A percentile compares a stretch with the other conserved stretches of the same genome.
Conservation (phyloP, 1,140 invertebrate species). For the Melitaea cinxia region DNA sequence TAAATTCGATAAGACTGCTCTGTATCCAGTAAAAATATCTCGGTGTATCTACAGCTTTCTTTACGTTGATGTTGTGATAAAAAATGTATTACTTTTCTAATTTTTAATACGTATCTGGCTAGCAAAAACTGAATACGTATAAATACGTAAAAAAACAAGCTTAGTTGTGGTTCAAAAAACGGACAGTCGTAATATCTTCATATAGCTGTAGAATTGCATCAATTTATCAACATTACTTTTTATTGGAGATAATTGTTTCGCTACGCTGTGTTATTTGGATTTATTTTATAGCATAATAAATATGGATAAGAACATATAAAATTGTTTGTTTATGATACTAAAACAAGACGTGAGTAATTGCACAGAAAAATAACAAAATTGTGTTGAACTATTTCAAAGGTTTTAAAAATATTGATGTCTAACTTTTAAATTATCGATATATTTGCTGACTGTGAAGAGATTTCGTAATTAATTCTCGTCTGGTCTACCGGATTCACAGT, state of each 20-base stretch:
- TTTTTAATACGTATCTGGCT: background rate
- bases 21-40: conserved; percentile 65
- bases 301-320: too few species aligned
- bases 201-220: conserved; percentile 30
- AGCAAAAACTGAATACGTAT: background rate
- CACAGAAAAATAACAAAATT: background rate
- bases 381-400: too few species aligned
- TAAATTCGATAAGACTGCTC: conserved; percentile 62
- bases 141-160: conserved; percentile 3
- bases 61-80: conserved; percentile 37
- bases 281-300: conserved; percentile 25
- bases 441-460: background rate
- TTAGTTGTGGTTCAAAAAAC: conserved; percentile 13
- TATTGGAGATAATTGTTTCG: conserved; percentile 36
- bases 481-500: background rate
- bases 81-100: background rate
- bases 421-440: background rate
- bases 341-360: background rate
- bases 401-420: too few species aligned
- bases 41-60: conserved; percentile 51
- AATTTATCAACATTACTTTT: conserved; percentile 37
- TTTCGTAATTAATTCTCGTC: background rate
- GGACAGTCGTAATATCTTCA: conserved; percentile 28
- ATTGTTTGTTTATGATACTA: conserved; percentile 8
- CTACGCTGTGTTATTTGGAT: conserved; percentile 29